Conservation (phyloP, 2,888 invertebrate species). For the Aromia moschata region DNA sequence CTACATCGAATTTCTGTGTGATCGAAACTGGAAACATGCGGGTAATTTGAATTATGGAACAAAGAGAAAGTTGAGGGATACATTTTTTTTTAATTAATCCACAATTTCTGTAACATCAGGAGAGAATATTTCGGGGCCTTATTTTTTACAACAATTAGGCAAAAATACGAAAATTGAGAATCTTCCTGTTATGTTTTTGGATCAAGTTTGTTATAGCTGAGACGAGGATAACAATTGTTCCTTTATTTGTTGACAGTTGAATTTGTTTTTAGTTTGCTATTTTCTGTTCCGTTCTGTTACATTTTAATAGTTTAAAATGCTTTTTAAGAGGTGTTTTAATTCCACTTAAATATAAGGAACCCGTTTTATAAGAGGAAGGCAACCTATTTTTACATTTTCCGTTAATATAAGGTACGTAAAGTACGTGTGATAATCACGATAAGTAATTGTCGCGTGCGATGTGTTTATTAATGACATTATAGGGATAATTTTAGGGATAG, state of each 20-base stretch:
- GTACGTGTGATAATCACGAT: slow-evolving; percentile 7
- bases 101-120: no score
- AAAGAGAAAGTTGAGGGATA: not conserved
- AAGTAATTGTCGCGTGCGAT: not conserved
- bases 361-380: slow-evolving; percentile 34
- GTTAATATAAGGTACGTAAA: slow-evolving; percentile 39
- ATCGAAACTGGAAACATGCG: not conserved
- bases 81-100: not conserved
- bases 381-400: slow-evolving; percentile 27
- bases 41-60: slow-evolving; percentile 8
- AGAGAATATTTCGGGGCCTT: no score
- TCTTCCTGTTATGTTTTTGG: no score
- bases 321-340: slow-evolving; percentile 43
- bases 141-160: no score
- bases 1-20: not conserved
- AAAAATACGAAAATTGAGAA: no score
- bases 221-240: slow-evolving; percentile 22
- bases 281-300: slow-evolving; percentile 49
- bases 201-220: no score
- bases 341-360: slow-evolving; percentile 41
- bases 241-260: slow-evolving; percentile 47
- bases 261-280: slow-evolving; percentile 52
- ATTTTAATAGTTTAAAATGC: slow-evolving; percentile 48
- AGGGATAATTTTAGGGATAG: slow-evolving; percentile 22
- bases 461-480: not conserved